Conservation (phyloP, 2,888 invertebrate genomes). For the Cyrtodaria siliqua region DNA sequence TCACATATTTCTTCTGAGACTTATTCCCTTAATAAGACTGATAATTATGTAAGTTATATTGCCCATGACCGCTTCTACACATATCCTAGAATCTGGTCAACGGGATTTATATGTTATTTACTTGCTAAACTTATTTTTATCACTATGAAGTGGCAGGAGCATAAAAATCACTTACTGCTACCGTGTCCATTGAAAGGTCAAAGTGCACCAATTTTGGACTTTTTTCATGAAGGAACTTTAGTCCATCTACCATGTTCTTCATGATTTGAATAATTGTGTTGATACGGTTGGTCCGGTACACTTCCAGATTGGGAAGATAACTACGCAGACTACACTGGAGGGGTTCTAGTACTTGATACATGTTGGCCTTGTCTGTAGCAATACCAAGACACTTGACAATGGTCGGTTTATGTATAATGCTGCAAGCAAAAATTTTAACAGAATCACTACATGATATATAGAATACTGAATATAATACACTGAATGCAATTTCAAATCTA, state of each 20-base stretch:
- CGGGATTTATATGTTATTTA: no score
- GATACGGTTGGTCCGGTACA: constrained; percentile 35
- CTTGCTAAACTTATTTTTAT: no score
- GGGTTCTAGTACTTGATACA: constrained; percentile 66
- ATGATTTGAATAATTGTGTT: constrained; percentile 52
- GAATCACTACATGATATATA: no score
- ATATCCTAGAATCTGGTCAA: no score
- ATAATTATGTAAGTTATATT: no score
- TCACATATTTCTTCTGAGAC: no score
- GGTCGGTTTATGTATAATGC: constrained; percentile 30
- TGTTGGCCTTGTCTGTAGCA: constrained; percentile 43
- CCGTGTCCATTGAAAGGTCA: constrained; percentile 73
- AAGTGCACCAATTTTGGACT: constrained; percentile 66
- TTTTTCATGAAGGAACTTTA: constrained; percentile 70
- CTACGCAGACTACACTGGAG: constrained; percentile 62
- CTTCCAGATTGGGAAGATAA: constrained; percentile 32
- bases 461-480: no score
- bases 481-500: no score
- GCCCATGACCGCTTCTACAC: no score
- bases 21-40: no score
- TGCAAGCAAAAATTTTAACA: no score
- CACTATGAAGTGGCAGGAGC: no score
- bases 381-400: constrained; percentile 51
- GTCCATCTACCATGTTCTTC: constrained; percentile 63
- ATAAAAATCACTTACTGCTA: constrained; percentile 73